Evolutionary conservation across 2,797 vertebrate genomes (phyloP).

Genomic region (Darevskia nairensis): DNA sequence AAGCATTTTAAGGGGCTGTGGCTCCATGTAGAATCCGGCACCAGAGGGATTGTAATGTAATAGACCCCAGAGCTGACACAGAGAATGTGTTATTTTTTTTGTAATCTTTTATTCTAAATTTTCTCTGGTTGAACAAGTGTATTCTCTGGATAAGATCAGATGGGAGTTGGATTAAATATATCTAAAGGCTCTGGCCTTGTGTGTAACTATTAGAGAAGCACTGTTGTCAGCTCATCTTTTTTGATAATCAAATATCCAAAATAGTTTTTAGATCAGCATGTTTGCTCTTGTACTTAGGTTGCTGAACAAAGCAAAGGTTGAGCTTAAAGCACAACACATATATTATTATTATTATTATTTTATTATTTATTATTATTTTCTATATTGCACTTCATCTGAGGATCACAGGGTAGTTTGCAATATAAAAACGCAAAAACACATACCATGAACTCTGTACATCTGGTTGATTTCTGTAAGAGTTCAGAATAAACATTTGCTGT

Average conservation of each 20-base stretch:
- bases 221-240: slow-evolving; percentile 33
- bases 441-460: not conserved
- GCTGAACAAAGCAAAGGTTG: not conserved
- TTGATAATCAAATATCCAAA: slow-evolving; percentile 57
- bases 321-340: not conserved
- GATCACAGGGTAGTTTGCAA: too few relatives aligned
- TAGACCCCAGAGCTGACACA: not conserved
- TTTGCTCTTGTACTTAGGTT: slow-evolving; percentile 26
- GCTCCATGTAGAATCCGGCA: not conserved
- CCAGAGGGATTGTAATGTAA: not conserved
- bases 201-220: not conserved
- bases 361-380: not conserved
- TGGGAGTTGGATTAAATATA: not conserved
- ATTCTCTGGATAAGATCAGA: not conserved
- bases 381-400: too few relatives aligned
- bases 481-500: not conserved
- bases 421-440: too few relatives aligned
- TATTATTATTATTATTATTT: not conserved
- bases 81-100: too few relatives aligned
- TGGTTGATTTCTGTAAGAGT: not conserved
- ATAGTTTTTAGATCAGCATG: slow-evolving; percentile 41
- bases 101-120: not conserved
- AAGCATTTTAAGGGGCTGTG: not conserved
- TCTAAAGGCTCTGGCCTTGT: not conserved
- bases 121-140: not conserved